These are phyloP conservation scores for Chaetogeoica ovagalla DNA, from an alignment of 2,888 invertebrate genomes.

Conservation along the genomic window DNA sequence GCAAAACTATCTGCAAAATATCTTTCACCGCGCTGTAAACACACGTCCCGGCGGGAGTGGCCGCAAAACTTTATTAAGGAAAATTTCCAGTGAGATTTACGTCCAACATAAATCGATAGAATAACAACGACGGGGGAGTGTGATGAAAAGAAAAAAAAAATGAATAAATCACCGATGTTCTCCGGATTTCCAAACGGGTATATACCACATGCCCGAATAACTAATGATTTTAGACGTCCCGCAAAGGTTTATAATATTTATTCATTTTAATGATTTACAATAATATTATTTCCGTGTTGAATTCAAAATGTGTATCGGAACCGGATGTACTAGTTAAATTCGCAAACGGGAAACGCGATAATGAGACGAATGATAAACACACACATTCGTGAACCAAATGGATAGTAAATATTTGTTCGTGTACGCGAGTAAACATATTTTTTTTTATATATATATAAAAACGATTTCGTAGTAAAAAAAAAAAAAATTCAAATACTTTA, in stretches of 20 bases:
- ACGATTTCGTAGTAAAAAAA: background rate
- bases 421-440: background rate
- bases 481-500: too few relatives aligned
- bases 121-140: too few relatives aligned
- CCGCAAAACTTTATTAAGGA: slow-evolving; percentile 37
- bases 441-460: background rate
- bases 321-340: background rate
- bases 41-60: slow-evolving; percentile 15
- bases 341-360: background rate
- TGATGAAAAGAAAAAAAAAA: background rate
- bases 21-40: slow-evolving; percentile 26
- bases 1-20: slow-evolving; percentile 41
- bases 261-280: background rate
- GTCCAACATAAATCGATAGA: slow-evolving; percentile 1
- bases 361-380: background rate
- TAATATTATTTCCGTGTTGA: background rate
- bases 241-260: background rate
- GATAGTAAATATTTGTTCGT: background rate
- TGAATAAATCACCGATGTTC: too few relatives aligned
- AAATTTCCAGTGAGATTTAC: slow-evolving; percentile 19
- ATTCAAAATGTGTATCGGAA: background rate
- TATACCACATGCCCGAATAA: too few relatives aligned
- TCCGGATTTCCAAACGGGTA: background rate
- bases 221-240: too few relatives aligned
- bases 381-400: too few relatives aligned